Evolutionary conservation across 1,140 invertebrate species (phyloP), one percentile per base, ranked within the genome.

Genomic region (Capitella teleta): DNA sequence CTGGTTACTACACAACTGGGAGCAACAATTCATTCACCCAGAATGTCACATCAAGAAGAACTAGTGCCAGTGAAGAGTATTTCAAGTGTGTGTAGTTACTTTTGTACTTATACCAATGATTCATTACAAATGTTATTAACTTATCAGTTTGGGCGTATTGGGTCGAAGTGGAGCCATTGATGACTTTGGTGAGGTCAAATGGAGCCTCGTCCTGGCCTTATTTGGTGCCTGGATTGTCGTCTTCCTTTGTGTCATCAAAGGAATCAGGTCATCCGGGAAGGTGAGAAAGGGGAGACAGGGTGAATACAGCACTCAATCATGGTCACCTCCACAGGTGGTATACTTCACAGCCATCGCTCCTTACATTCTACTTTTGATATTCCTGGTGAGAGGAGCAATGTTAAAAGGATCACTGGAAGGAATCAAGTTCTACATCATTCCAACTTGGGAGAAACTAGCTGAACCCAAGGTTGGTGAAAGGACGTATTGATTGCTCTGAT

Each of bases 141-240:
- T n/a, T n/a, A n/a, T n/a, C n/a, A n/a, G n/a, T n/a, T n/a, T n/a
- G n/a, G n/a, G n/a, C n/a, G 84, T 86, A 6, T 70, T 62, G 5
- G 36, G 56, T 24, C 53, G 51, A 26, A 49, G 52, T 1, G 77
- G 82, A 40, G 89, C 90, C 0, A 70, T 96, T 52, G 83, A 91
- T 56, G 75, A 83, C 54, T 80, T 94, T 69, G 92, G 91, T 0
- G 79, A 83, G 1, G 83, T 95, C 46, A 88, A 90, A 70, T 85
- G 83, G 57, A 83, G 86, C 2, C 72, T 95, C 26, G 87, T 87
- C 0, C 71, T 91, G 4, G 92, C 87, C 57, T 80, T 95, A 1
- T 81, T 90, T 52, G 77, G 86, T 0, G 89, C 95, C 25, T 95
- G 93, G 68, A 74, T 92, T 28, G 75, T 93, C 23, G 89, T 93